These are phyloP conservation scores for Antennarius maculatus DNA, from an alignment of 2,797 vertebrate genomes.

Conservation along the genomic window DNA sequence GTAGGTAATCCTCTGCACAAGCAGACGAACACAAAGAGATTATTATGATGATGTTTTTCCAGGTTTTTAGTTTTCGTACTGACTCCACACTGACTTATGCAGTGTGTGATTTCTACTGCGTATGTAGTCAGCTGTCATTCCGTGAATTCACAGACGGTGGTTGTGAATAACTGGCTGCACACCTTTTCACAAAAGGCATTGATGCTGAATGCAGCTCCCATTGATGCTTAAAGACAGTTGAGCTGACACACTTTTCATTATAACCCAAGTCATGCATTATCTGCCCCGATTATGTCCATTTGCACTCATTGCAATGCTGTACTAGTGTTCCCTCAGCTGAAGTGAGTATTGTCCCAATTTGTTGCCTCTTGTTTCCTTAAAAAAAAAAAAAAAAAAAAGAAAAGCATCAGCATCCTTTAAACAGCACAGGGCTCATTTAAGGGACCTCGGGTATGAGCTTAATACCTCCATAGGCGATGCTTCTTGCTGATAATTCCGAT, in stretches of 20 bases:
- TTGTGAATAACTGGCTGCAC: not conserved
- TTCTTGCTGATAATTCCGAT: conserved; percentile 65
- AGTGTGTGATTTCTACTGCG: too few relatives aligned
- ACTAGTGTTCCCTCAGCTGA: conserved; percentile 37
- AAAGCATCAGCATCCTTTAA: conserved; percentile 68
- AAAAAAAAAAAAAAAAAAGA: conserved; percentile 35
- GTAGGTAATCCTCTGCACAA: too few relatives aligned
- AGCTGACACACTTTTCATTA: not conserved
- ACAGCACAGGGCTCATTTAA: conserved; percentile 61
- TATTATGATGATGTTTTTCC: too few relatives aligned
- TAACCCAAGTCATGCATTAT: not conserved
- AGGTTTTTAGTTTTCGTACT: too few relatives aligned
- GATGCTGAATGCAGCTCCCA: not conserved
- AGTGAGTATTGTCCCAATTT: conserved; percentile 30
- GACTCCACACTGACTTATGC: too few relatives aligned
- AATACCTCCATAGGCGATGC: conserved; percentile 59
- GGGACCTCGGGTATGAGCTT: conserved; percentile 56
- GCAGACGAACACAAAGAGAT: too few relatives aligned
- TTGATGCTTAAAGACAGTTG: not conserved
- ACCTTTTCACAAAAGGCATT: not conserved
- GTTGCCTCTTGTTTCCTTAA: conserved; percentile 41
- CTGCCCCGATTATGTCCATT: conserved; percentile 8
- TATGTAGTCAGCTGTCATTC: too few relatives aligned
- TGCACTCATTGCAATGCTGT: conserved; percentile 13
- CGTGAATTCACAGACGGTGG: too few relatives aligned